These are phyloP conservation scores for Pteromalus puparum DNA, from an alignment of 1,140 invertebrate species.

Conservation along the genomic window DNA sequence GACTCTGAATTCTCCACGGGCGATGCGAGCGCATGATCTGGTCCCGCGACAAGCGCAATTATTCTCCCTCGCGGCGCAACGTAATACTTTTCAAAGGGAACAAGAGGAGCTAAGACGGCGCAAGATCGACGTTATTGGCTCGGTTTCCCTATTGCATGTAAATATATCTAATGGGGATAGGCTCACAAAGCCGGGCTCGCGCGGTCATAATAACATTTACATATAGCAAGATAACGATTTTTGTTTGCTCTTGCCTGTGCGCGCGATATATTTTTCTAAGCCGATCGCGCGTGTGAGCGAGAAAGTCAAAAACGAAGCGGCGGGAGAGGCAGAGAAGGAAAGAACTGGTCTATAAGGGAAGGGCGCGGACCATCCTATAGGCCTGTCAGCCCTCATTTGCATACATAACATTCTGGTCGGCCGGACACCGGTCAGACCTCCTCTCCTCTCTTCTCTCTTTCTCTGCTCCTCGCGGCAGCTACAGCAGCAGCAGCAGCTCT, in stretches of 20 bases:
- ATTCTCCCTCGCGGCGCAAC: conserved; percentile 25
- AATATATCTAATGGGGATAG: conserved; percentile 59
- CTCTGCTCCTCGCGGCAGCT: not conserved
- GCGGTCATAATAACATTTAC: conserved; percentile 67
- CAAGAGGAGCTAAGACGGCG: conserved; percentile 30
- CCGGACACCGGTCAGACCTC: conserved; percentile 72
- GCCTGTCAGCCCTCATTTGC: conserved; percentile 73
- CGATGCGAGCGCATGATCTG: conserved; percentile 31
- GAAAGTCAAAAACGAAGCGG: conserved; percentile 40
- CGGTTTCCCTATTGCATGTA: conserved; percentile 60
- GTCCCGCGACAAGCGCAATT: conserved; percentile 31
- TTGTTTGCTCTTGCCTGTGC: conserved; percentile 68
- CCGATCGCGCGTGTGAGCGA: conserved; percentile 55
- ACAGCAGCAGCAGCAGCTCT: not conserved
- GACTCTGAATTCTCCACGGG: conserved; percentile 16
- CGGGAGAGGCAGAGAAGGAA: conserved; percentile 38
- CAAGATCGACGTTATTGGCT: conserved; percentile 38
- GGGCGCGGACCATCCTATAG: conserved; percentile 62
- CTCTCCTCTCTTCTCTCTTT: conserved; percentile 55
- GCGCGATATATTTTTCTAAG: conserved; percentile 69
- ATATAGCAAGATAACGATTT: conserved; percentile 72
- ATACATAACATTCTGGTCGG: conserved; percentile 76
- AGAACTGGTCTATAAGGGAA: conserved; percentile 52
- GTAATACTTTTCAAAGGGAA: not conserved
- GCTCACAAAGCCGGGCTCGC: conserved; percentile 12